Base-by-base conservation (phyloP, 2,797 vertebrate genomes). In the Syngnathus rostellatus region DNA sequence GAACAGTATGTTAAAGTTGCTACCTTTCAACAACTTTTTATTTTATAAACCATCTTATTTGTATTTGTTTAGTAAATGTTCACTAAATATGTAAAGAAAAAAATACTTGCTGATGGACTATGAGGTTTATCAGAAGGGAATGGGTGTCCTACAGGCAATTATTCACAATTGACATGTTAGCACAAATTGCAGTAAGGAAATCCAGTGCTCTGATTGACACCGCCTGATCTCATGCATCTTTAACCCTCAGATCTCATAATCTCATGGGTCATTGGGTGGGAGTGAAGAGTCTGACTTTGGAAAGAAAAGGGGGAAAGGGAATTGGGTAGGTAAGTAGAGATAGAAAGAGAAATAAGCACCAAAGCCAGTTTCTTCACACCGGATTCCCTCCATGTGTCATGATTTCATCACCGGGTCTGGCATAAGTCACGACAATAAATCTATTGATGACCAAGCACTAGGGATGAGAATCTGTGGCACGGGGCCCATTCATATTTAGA, bases 341-440 rank as follows among this genome's bases (percentile, higher is more conserved):
- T 3, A 23, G 39, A 45, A 21, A 62, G 60, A 62, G n/a, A 2
- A 11, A 62, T 38, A 45, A 6, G 39, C 40, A 62, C 51, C 75
- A 86, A 85, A 85, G 82, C 57, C 81, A 77, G 72, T 68, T 17
- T 64, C 69, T 77, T 69, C 68, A 74, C 76, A 53, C 68, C 14
- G 2, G 8, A 48, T 65, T 80, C 85, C 87, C 88, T 90, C 89
- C 81, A 81, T 86, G 86, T 81, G 81, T 82, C 40, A 73, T 81
- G 84, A 83, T 85, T 65, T 90, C 86, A 87, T 88, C 88, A 88
- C 65, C n/a, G 7, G 88, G 86, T 77, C 73, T 10, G 70, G 78
- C 50, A 69, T 25, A 21, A 62, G 41, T 23, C 38, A 8, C 19
- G 31, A 60, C 17, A 59, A 8, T 31, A 31, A 31, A 4, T 31